Evolutionary conservation across 2,888 invertebrate species (phyloP), one percentile per base, ranked within the genome.

Genomic region (Caenorhabditis japonica): DNA sequence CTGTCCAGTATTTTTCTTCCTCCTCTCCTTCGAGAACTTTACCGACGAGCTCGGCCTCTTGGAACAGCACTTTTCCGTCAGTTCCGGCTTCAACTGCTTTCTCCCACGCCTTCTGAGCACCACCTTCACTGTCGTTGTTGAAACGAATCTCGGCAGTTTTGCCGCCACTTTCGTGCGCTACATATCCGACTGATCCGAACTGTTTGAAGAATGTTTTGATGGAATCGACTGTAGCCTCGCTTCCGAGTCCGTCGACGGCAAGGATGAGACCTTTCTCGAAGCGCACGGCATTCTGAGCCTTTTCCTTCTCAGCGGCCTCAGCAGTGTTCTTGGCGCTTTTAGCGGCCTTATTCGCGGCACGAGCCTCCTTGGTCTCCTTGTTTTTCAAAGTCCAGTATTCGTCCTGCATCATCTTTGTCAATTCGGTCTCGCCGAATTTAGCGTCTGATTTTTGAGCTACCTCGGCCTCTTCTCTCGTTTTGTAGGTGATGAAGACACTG

Each of bases 401-500:
- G 30, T 84, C 81, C 68, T 86, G 86, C 85, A 85, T 85, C 78
- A 83, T 75, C 49, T 82, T 80, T 23, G 58, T 62, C 21, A 88
- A 76, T 33, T 88, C 87, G 4, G 74, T 77, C 12, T 88, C 87
- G 81, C 91, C 93, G 83, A 93, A 92, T 4, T 93, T 89, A 36
- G 89, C 89, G 79, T 93, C 92, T 19, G 90, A 89, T 19, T 91
- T 75, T 44, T 77, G 36, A 94, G 88, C 87, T 94, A 94, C 71
- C 92, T 92, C 92, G 2, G 94, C 94, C 86, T 92, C 91, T 59
- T 94, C 95, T 58, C 91, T 90, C 30, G 92, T 92, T 83, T 92
- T 91, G 88, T 96, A 97, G 4, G 93, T 93, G 10, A 92, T 92
- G 88, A 95, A 96, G 51, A 95, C 92, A 1, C 97, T 97, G 52